Evolutionary conservation across 1,140 invertebrate species (phyloP).

Genomic region (Drosophila arawakana): DNA sequence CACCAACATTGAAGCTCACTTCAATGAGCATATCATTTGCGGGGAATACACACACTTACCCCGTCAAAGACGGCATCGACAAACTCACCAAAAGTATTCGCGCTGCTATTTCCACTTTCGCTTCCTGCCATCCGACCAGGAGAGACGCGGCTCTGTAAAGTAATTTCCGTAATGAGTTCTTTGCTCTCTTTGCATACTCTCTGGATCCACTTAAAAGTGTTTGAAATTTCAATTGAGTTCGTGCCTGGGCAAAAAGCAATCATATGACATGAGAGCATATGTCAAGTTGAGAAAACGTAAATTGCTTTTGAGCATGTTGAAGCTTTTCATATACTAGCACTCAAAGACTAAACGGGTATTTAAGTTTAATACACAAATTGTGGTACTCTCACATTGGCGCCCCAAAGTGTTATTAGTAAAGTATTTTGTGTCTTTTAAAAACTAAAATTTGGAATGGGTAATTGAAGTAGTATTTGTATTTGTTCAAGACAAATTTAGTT

Average conservation of each 20-base stretch:
- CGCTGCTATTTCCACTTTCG: too few species aligned
- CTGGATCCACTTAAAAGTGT: slow-evolving; percentile 70
- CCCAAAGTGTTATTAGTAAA: neutral
- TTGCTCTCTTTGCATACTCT: slow-evolving; percentile 35
- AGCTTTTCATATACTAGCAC: slow-evolving; percentile 17
- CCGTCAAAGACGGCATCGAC: slow-evolving; percentile 17
- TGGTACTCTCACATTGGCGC: neutral
- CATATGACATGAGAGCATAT: slow-evolving; percentile 69
- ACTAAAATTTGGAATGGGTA: too few species aligned
- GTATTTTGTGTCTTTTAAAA: neutral
- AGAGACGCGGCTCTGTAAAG: slow-evolving; percentile 55
- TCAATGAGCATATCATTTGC: slow-evolving; percentile 72
- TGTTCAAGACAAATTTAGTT: too few species aligned
- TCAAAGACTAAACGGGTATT: slow-evolving; percentile 3
- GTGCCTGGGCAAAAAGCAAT: slow-evolving; percentile 52
- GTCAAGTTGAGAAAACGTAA: slow-evolving; percentile 55
- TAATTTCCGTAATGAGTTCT: slow-evolving; percentile 80
- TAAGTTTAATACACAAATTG: neutral
- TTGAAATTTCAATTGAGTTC: slow-evolving; percentile 54
- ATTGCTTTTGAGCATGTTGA: slow-evolving; percentile 60
- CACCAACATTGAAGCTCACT: slow-evolving; percentile 47
- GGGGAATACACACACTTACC: neutral
- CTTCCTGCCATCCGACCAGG: neutral
- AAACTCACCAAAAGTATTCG: slow-evolving; percentile 10
- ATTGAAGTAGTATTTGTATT: too few species aligned